Evolutionary conservation across 2,113 vertebrate species (phyloP), one percentile per base, ranked within the genome.

Genomic region (Pipa parva): DNA sequence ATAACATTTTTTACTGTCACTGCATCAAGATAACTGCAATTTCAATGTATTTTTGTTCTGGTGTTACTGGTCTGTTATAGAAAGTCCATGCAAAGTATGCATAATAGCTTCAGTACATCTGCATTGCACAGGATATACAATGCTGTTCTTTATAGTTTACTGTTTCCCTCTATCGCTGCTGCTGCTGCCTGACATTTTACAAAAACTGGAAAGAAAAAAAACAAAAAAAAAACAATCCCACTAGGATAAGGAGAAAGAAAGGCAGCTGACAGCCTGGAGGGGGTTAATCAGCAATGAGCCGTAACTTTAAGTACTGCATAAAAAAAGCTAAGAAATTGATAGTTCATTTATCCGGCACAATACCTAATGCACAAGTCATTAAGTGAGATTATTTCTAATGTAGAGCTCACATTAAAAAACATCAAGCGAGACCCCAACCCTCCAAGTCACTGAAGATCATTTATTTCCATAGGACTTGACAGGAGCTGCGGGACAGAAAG

Each of bases 231-330:
- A 64, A 63, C 24, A 27, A 57, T 42, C 18, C 59, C 1, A 1
- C 55, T 45, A 59, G 55, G 45, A 68, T 45, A 39, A 64, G 56
- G 31, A 71, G 56, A 21, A 74, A 21, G 37, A 39, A 24, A 61
- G 49, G 66, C 66, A 70, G 66, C 66, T 61, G 66, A 70, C 66
- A 70, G 66, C 66, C 88, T 88, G 91, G 89, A 70, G 66, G 66
- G 93, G 93, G 88, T 92, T 93, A 89, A 89, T 96, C 88, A 95
- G 94, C 95, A 98, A 98, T 99, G 95, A 98, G 94, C 92, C 95
- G 93, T 97, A 97, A 95, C 96, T 99, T 99, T 99, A 99, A 99
- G 94, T 99, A 99, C 93, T 97, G 95, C 91, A 96, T 97, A 97
- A 99, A 98, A 73, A 97, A 95, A 97, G 87, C 91, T 90, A 85